phyloP scores from a whole-genome alignment of 2,797 vertebrate species.

The Coregonus sp. region DNA sequence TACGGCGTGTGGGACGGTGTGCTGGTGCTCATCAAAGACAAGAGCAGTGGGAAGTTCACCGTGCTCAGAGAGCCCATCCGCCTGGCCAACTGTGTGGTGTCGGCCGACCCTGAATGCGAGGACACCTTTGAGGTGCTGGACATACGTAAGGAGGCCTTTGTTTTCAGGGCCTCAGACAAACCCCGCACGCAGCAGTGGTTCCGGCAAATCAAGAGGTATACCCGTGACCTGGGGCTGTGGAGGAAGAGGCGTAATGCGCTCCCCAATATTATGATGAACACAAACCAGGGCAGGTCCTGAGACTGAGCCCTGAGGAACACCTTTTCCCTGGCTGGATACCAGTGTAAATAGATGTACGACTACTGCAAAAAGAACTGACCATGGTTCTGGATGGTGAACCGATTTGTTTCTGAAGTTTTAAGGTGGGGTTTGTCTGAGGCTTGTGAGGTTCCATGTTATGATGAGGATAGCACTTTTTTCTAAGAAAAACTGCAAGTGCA shows the following conservation, averaged over 20 bases:
- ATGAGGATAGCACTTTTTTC: conserved; percentile 66
- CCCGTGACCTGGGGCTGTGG: conserved; percentile 86
- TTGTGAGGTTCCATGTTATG: conserved; percentile 20
- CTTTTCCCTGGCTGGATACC: conserved; percentile 17
- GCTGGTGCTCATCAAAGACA: conserved; percentile 90
- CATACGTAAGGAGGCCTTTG: conserved; percentile 86
- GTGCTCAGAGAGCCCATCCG: conserved; percentile 88
- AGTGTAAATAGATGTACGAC: conserved; percentile 61
- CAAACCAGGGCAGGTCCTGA: conserved; percentile 80
- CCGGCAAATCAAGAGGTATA: conserved; percentile 84
- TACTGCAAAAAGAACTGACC: conserved; percentile 32
- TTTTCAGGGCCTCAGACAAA: conserved; percentile 86
- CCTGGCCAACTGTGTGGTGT: conserved; percentile 88
- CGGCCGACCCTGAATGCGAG: conserved; percentile 83
- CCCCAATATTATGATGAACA: conserved; percentile 95
- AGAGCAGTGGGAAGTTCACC: conserved; percentile 88
- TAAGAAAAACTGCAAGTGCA: conserved; percentile 53
- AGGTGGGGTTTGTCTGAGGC: background rate
- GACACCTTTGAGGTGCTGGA: conserved; percentile 93
- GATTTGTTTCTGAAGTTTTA: background rate
- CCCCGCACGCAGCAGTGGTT: conserved; percentile 92
- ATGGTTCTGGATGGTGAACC: background rate
- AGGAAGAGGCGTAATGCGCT: conserved; percentile 88
- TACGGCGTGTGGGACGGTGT: conserved; percentile 80
- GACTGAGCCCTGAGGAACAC: conserved; percentile 28